These are phyloP conservation scores for Xylocampa areola DNA, from an alignment of 2,888 invertebrate species.

Conservation along the genomic window DNA sequence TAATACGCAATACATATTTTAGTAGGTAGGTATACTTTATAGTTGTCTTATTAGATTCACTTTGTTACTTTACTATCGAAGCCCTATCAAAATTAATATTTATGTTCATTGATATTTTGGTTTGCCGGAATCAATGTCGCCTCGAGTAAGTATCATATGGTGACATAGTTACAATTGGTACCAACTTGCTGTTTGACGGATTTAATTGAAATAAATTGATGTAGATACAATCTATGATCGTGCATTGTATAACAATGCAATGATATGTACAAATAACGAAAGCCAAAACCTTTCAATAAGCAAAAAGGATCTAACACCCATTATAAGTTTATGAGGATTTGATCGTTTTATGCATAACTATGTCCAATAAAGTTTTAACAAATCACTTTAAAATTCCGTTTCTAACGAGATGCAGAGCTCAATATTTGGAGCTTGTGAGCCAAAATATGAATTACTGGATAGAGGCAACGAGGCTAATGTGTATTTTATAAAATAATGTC, in stretches of 20 bases:
- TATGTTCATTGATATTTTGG: constrained; percentile 22
- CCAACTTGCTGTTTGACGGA: constrained; percentile 60
- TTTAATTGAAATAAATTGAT: constrained; percentile 82
- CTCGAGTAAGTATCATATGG: constrained; percentile 60
- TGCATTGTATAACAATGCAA: constrained; percentile 57
- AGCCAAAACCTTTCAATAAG: constrained; percentile 42
- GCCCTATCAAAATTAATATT: constrained; percentile 26
- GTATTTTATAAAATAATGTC: too few species aligned
- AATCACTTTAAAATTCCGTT: constrained; percentile 44
- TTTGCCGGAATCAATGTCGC: constrained; percentile 34
- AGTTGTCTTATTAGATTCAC: constrained; percentile 64
- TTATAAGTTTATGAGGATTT: too few species aligned
- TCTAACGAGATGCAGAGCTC: neutral
- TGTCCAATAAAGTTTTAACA: constrained; percentile 51
- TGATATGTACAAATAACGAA: constrained; percentile 61
- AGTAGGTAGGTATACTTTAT: constrained; percentile 70
- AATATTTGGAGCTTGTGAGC: neutral
- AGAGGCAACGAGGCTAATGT: constrained; percentile 2
- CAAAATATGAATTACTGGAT: constrained; percentile 21
- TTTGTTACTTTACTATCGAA: constrained; percentile 60
- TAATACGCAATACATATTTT: constrained; percentile 71
- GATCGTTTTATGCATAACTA: too few species aligned
- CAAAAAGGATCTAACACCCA: too few species aligned
- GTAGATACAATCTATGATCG: constrained; percentile 54
- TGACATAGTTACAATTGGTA: constrained; percentile 71